Evolutionary conservation across 2,888 invertebrate species (phyloP), one percentile per base, ranked within the genome.

Genomic region (Adelognathus sp.): DNA sequence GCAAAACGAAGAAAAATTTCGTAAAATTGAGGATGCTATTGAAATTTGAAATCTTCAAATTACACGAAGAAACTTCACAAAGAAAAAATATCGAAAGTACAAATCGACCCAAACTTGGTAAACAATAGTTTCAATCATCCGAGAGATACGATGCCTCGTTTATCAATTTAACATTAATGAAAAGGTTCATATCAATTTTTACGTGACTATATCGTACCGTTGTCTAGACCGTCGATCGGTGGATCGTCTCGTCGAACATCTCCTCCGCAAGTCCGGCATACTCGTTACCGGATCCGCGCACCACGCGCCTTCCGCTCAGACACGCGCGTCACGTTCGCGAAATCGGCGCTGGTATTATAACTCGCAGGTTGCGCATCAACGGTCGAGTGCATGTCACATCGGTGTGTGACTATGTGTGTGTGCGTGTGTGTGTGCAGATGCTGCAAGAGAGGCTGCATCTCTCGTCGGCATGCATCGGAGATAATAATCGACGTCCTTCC

Each of bases 291-390:
- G 84, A 82, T 82, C 81, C 76, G n/a, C n/a, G n/a, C n/a, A 84
- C 85, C 87, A 86, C 87, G 87, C 87, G 86, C 86, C 86, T 85
- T 76, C 69, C 86, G 86, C 80, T 88, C 87, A 86, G 86, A 88
- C 87, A 87, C 87, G 86, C 88, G 87, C 85, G 86, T 88, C 88
- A 88, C 88, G 87, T 88, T 84, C 81, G 86, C 83, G 84, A 88
- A 87, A 88, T 88, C 85, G 83, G 71, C 81, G 70, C 83, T 75
- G 77, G 83, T 83, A 86, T 87, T 86, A 85, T 83, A 83, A 78
- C 78, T 76, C 81, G 74, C 80, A 78, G 72, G 76, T 80, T n/a
- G n/a, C n/a, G 70, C 69, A 79, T 76, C 76, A 63, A 46, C 46
- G 39, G 44, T 6, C n/a, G 27, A 64, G 64, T 64, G 79, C 79